Conservation (phyloP, 1,140 invertebrate species). For the Berghia stephanieae region DNA sequence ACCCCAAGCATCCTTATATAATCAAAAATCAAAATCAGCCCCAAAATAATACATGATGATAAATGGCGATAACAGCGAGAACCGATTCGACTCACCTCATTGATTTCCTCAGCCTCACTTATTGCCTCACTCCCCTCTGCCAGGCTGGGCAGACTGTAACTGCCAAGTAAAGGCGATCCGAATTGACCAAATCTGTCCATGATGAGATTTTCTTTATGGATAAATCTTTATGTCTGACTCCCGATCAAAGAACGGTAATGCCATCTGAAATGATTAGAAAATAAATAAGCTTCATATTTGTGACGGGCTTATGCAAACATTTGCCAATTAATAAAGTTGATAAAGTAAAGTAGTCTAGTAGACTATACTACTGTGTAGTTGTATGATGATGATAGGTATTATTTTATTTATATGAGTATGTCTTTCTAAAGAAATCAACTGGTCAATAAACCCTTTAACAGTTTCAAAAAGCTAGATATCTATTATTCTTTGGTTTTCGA, state of each 20-base stretch:
- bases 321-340: not conserved
- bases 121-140: constrained; percentile 56
- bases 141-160: constrained; percentile 54
- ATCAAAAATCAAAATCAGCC: too few relatives aligned
- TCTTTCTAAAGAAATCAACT: too few relatives aligned
- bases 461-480: too few relatives aligned
- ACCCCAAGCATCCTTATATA: too few relatives aligned
- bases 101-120: constrained; percentile 55
- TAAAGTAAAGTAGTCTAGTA: not conserved
- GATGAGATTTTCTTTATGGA: too few relatives aligned
- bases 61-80: not conserved
- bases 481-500: too few relatives aligned
- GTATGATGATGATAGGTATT: too few relatives aligned
- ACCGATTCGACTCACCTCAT: constrained; percentile 42
- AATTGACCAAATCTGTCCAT: constrained; percentile 25
- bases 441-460: too few relatives aligned
- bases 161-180: constrained; percentile 35
- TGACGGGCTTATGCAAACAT: not conserved
- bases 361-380: not conserved
- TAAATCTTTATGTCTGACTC: not conserved
- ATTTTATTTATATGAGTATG: too few relatives aligned
- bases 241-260: not conserved
- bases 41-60: not conserved
- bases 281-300: not conserved
- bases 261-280: not conserved